These are phyloP conservation scores for Spodoptera litura DNA, from an alignment of 1,140 invertebrate genomes.

Conservation along the genomic window DNA sequence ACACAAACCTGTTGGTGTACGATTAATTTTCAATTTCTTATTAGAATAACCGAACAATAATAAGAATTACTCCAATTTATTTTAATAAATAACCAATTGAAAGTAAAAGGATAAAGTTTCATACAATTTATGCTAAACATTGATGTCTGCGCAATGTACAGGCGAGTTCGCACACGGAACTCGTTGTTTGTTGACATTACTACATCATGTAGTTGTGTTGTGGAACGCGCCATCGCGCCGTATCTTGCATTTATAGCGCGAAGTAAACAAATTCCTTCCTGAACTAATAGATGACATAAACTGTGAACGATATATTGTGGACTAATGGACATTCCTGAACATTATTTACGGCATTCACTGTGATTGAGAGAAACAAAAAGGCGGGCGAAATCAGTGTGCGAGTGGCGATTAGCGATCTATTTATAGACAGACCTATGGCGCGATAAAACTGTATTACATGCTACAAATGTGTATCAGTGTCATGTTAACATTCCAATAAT, in stretches of 20 bases:
- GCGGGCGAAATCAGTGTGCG: conserved; percentile 79
- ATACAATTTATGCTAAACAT: conserved; percentile 53
- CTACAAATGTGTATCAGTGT: conserved; percentile 46
- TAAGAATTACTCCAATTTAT: not conserved
- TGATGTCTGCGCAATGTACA: conserved; percentile 55
- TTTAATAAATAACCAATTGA: not conserved
- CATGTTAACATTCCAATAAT: conserved; percentile 58
- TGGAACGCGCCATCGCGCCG: conserved; percentile 71
- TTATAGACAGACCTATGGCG: conserved; percentile 75
- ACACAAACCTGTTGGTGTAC: not conserved
- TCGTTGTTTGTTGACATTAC: conserved; percentile 83
- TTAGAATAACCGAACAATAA: not conserved
- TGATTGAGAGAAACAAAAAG: conserved; percentile 78
- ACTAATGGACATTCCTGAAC: conserved; percentile 59
- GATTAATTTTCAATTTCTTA: not conserved
- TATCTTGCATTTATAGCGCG: conserved; percentile 66
- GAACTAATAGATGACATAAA: conserved; percentile 59
- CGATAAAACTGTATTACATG: conserved; percentile 64
- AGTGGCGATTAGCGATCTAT: conserved; percentile 78
- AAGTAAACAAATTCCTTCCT: conserved; percentile 67
- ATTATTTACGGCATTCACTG: conserved; percentile 59
- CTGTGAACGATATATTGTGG: conserved; percentile 65
- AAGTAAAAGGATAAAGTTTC: conserved; percentile 4
- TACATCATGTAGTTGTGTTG: conserved; percentile 78
- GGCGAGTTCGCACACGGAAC: conserved; percentile 60